Evolutionary conservation across 2,113 vertebrate species (phyloP).

Genomic region (Enhydra lutris): DNA sequence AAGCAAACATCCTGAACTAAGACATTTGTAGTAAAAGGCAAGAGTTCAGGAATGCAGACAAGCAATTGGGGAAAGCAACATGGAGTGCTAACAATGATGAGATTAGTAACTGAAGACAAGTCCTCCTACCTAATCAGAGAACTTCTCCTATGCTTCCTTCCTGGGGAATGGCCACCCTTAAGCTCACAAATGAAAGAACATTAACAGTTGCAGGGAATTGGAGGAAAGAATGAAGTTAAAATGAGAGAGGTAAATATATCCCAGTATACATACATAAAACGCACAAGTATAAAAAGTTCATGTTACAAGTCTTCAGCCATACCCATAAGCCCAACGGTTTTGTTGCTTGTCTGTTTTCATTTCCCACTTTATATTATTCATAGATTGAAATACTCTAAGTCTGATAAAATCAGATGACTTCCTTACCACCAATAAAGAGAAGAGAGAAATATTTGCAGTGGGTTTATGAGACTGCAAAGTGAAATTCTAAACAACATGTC

Average conservation of each 20-base stretch:
- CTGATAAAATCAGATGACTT: constrained; percentile 51
- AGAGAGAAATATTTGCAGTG: constrained; percentile 19
- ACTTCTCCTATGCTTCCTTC: not conserved
- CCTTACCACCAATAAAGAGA: constrained; percentile 44
- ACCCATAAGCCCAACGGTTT: constrained; percentile 2
- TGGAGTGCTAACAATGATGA: not conserved
- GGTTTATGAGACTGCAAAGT: constrained; percentile 48
- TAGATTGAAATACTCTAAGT: not conserved
- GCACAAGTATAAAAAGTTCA: not conserved
- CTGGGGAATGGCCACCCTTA: not conserved
- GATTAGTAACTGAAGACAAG: not conserved
- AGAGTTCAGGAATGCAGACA: not conserved
- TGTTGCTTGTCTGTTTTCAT: constrained; percentile 40
- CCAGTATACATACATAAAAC: not conserved
- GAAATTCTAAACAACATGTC: not conserved
- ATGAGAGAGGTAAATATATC: not conserved
- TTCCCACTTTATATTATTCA: constrained; percentile 60
- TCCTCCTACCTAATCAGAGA: not conserved
- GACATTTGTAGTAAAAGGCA: not conserved
- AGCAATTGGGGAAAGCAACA: not conserved
- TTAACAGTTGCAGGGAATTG: not conserved
- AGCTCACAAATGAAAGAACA: constrained; percentile 16
- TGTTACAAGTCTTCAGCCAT: constrained; percentile 18
- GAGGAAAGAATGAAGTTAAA: not conserved
- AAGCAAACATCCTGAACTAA: constrained; percentile 33